A percentile compares a stretch with the other conserved stretches of the same genome.
Evolutionary conservation across 2,888 invertebrate genomes (phyloP).

Genomic region (Microdon myrmicae): DNA sequence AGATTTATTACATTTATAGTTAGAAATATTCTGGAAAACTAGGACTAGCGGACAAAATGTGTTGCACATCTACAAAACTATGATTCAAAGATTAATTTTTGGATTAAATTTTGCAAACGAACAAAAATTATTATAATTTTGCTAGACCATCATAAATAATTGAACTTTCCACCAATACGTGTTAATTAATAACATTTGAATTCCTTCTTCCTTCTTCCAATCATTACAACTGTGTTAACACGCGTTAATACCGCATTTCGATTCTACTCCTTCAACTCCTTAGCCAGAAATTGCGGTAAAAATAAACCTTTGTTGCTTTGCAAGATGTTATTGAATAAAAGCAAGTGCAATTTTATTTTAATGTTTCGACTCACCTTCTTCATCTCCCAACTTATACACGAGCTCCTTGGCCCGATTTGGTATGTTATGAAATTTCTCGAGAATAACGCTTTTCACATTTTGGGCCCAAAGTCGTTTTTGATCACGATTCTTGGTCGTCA

Average conservation of each 20-base stretch:
- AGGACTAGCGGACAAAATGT: conserved; percentile 43
- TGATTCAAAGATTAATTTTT: conserved; percentile 16
- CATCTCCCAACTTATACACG: conserved; percentile 74
- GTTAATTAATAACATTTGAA: neutral
- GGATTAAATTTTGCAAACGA: conserved; percentile 8
- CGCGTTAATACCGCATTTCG: too few relatives aligned
- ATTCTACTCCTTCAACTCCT: too few relatives aligned
- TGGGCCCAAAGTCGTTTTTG: conserved; percentile 67
- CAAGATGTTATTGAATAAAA: conserved; percentile 4
- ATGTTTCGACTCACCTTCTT: conserved; percentile 68
- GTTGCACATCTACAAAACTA: conserved; percentile 49
- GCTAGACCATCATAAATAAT: conserved; percentile 41
- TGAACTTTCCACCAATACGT: conserved; percentile 21
- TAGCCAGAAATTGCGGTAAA: too few relatives aligned
- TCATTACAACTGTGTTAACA: too few relatives aligned
- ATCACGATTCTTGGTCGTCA: conserved; percentile 67
- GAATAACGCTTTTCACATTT: conserved; percentile 77
- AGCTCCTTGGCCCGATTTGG: conserved; percentile 94
- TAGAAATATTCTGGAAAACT: conserved; percentile 25
- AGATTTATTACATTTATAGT: conserved; percentile 21
- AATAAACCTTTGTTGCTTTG: conserved; percentile 9
- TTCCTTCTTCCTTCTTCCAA: conserved; percentile 12
- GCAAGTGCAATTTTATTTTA: neutral
- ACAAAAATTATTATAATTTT: conserved; percentile 4
- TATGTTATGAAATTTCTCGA: conserved; percentile 94